phyloP scores from a whole-genome alignment of 2,888 invertebrate genomes.

The Eilema depressum region DNA sequence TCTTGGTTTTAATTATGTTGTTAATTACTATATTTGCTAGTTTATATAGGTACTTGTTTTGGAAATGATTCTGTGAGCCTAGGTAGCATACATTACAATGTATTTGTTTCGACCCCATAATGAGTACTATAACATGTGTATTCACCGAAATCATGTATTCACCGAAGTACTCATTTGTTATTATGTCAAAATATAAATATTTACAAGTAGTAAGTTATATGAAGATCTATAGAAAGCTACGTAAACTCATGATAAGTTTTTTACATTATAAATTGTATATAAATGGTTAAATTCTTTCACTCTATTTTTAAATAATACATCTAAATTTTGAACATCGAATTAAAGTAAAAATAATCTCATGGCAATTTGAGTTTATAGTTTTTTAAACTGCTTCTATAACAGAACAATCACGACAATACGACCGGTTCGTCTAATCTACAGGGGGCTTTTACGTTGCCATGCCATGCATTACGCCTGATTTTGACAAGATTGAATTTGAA shows the following conservation, averaged over 20 bases:
- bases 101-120: background rate
- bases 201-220: conserved; percentile 41
- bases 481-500: background rate
- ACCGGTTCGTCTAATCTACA: background rate
- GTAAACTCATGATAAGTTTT: conserved; percentile 18
- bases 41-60: background rate
- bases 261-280: conserved; percentile 25
- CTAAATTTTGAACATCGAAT: conserved; percentile 34
- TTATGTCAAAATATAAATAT: conserved; percentile 35
- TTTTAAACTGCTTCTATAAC: conserved; percentile 15
- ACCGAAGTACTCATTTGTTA: background rate
- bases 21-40: background rate
- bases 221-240: conserved; percentile 28
- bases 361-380: conserved; percentile 17
- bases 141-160: background rate
- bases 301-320: conserved; percentile 36
- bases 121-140: background rate
- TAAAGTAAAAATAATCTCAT: conserved; percentile 42
- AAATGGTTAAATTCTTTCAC: conserved; percentile 27
- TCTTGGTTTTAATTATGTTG: background rate
- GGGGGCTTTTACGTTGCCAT: background rate
- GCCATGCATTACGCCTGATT: background rate
- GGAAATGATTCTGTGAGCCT: background rate
- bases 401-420: conserved; percentile 19
- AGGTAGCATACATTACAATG: background rate